phyloP scores from a whole-genome alignment of 2,888 invertebrate genomes.

The Eupithecia inturbata region DNA sequence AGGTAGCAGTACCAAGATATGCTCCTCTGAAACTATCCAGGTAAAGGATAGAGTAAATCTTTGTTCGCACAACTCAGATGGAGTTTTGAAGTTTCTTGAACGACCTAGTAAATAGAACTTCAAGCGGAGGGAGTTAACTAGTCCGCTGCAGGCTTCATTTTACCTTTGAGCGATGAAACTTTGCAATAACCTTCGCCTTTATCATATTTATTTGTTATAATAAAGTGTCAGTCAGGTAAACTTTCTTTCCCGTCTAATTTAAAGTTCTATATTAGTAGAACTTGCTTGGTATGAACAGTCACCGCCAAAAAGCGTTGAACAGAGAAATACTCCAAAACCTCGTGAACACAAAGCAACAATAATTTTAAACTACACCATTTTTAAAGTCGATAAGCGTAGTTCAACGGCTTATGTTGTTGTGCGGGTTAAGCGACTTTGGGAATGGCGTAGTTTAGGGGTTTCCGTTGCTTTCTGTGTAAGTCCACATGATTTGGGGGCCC shows the following conservation, averaged over 20 bases:
- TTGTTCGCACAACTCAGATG: constrained; percentile 28
- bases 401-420: not conserved
- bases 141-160: constrained; percentile 27
- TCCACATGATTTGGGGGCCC: not conserved
- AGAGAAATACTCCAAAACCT: not conserved
- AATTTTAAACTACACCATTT: not conserved
- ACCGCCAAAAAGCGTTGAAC: not conserved
- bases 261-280: not conserved
- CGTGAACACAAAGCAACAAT: not conserved
- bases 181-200: constrained; percentile 7
- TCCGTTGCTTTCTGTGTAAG: not conserved
- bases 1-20: not conserved
- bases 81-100: constrained; percentile 30
- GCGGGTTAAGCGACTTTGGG: not conserved
- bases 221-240: not conserved
- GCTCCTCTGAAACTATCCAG: constrained; percentile 17
- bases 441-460: not conserved
- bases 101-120: constrained; percentile 29
- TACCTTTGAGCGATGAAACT: constrained; percentile 30
- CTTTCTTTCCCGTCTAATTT: not conserved
- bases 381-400: not conserved
- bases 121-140: constrained; percentile 26
- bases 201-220: not conserved
- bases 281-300: not conserved
- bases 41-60: constrained; percentile 26